Conservation (phyloP, 2,113 vertebrate genomes). For the Tupaia chinensis region DNA sequence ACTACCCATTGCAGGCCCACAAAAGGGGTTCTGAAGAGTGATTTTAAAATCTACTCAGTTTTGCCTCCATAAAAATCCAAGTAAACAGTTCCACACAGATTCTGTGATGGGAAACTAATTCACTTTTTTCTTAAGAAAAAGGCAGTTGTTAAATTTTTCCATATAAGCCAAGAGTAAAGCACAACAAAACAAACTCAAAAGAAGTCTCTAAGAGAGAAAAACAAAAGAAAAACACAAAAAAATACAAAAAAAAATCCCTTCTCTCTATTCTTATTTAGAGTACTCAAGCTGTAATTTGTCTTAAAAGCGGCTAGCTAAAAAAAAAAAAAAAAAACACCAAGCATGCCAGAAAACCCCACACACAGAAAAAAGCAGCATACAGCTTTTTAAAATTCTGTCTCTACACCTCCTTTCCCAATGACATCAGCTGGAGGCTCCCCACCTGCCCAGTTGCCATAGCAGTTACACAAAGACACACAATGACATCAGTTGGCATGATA, state of each 20-base stretch:
- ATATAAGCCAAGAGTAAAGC: slow-evolving; percentile 20
- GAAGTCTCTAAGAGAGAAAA: neutral
- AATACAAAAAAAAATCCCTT: neutral
- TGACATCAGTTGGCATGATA: slow-evolving; percentile 93
- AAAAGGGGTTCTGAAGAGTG: neutral
- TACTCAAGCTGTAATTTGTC: slow-evolving; percentile 46
- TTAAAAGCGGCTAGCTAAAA: neutral
- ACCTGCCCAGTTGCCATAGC: slow-evolving; percentile 90
- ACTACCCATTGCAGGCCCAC: neutral
- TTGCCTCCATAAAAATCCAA: neutral
- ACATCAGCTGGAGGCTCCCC: slow-evolving; percentile 89
- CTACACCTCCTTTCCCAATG: slow-evolving; percentile 82
- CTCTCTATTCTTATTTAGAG: slow-evolving; percentile 74
- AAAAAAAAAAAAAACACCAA: slow-evolving; percentile 39
- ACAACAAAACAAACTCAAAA: slow-evolving; percentile 57
- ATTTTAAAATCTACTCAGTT: slow-evolving; percentile 43
- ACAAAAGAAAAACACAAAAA: neutral
- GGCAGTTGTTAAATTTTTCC: slow-evolving; percentile 52
- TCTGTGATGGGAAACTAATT: slow-evolving; percentile 3
- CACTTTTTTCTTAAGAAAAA: slow-evolving; percentile 48
- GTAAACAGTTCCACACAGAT: neutral
- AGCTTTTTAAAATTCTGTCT: slow-evolving; percentile 80
- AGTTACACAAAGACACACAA: slow-evolving; percentile 88
- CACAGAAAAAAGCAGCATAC: slow-evolving; percentile 53
- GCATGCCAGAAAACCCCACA: slow-evolving; percentile 53